These are phyloP conservation scores for Caenorhabditis wallacei DNA, from an alignment of 2,888 invertebrate species.

Conservation along the genomic window DNA sequence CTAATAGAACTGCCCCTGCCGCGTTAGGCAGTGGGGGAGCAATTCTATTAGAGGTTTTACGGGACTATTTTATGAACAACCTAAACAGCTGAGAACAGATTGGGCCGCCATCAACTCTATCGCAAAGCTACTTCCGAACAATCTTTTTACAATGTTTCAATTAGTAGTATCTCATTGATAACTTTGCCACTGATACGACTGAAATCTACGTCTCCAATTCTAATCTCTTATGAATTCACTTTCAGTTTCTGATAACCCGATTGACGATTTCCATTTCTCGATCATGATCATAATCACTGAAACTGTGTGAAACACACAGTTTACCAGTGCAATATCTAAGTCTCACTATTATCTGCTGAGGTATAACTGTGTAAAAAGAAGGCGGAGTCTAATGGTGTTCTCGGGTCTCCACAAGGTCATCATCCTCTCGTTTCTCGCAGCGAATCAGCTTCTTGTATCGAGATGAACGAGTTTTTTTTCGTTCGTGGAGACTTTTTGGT, in stretches of 20 bases:
- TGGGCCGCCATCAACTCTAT: no score
- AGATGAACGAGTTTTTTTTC: slow-evolving; percentile 21
- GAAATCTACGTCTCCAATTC: no score
- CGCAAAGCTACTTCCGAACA: slow-evolving; percentile 66
- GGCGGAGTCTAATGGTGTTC: slow-evolving; percentile 23
- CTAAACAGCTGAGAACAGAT: no score
- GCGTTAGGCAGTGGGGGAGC: no score
- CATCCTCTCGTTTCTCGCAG: neutral
- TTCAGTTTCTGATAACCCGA: slow-evolving; percentile 13
- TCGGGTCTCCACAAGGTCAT: slow-evolving; percentile 21
- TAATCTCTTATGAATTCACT: neutral
- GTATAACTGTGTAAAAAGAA: slow-evolving; percentile 8
- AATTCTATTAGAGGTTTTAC: no score
- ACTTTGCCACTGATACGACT: neutral
- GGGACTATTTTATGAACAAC: no score
- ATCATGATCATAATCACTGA: slow-evolving; percentile 40
- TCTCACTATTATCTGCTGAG: neutral
- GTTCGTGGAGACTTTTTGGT: neutral
- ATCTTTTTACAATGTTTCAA: slow-evolving; percentile 10
- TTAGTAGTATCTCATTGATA: no score
- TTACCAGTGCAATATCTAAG: slow-evolving; percentile 14
- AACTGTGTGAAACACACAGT: slow-evolving; percentile 46
- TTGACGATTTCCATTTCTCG: neutral
- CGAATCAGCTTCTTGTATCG: slow-evolving; percentile 11
- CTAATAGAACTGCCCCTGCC: no score